Conservation (phyloP, 23 tunicate genomes). For the Styela plicata region DNA sequence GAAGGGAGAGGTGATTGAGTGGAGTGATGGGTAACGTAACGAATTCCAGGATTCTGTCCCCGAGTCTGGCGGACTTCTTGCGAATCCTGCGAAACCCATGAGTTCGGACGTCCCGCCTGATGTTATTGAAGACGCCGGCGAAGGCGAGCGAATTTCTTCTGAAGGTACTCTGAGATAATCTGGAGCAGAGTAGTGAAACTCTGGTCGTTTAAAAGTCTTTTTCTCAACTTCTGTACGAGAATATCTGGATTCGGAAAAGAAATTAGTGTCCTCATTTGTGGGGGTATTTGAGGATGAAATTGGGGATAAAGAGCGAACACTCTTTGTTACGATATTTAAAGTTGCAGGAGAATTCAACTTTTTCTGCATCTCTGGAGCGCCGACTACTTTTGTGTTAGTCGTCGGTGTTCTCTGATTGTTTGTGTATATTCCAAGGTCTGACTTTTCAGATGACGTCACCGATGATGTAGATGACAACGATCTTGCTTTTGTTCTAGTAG, state of each 20-base stretch:
- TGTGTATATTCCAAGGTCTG: too few species aligned
- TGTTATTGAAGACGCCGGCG: conserved; percentile 17
- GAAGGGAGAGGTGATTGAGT: conserved; percentile 22
- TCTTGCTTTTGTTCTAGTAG: neutral
- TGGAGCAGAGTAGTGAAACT: neutral
- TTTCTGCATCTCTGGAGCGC: neutral
- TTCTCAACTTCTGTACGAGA: neutral
- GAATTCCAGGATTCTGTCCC: conserved; percentile 16
- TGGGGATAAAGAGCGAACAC: conserved; percentile 1
- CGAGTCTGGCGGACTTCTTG: conserved; percentile 4
- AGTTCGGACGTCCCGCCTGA: conserved; percentile 33
- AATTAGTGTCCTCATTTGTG: neutral
- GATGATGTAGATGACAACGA: neutral
- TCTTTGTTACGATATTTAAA: neutral
- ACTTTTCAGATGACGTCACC: neutral
- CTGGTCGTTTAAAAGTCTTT: too few species aligned
- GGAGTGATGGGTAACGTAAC: conserved; percentile 13
- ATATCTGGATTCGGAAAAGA: neutral
- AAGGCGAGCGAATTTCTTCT: neutral
- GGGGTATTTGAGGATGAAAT: neutral
- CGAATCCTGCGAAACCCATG: conserved; percentile 11
- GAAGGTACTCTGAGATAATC: neutral
- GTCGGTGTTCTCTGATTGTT: too few species aligned
- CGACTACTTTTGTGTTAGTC: neutral
- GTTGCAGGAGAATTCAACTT: neutral